These are phyloP conservation scores for Myotis daubentonii DNA, from an alignment of 2,797 vertebrate species.

Conservation along the genomic window DNA sequence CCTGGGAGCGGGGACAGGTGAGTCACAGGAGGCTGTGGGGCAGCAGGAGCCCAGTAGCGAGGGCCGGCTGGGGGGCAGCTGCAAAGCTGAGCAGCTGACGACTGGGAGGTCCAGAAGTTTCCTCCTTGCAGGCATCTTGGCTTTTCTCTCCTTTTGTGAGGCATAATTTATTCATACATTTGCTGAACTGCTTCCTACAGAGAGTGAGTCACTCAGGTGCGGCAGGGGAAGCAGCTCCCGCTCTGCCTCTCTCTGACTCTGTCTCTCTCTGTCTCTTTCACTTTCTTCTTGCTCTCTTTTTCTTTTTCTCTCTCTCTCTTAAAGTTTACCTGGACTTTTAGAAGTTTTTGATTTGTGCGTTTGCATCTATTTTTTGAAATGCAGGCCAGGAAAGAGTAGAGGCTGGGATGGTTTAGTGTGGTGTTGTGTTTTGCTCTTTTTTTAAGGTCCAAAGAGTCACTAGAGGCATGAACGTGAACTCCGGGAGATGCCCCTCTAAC, in stretches of 20 bases:
- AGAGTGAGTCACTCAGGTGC: not conserved
- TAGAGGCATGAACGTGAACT: not conserved
- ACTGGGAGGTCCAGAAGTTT: not conserved
- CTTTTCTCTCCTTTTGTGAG: not conserved
- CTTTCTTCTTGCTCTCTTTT: not conserved
- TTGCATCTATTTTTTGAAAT: not conserved
- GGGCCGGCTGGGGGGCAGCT: not conserved
- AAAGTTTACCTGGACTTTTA: not conserved
- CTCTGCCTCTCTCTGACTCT: not conserved
- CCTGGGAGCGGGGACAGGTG: slow-evolving; percentile 79
- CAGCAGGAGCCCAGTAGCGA: not conserved
- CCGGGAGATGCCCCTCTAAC: not conserved
- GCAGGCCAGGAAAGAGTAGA: not conserved
- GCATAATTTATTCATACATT: not conserved
- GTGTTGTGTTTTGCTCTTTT: accelerated
- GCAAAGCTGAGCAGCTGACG: slow-evolving; percentile 55
- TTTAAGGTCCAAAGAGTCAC: accelerated
- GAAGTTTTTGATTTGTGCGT: not conserved
- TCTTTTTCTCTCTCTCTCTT: not conserved
- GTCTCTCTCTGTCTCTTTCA: not conserved
- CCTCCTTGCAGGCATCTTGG: not conserved
- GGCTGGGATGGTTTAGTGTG: not conserved
- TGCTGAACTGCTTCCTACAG: not conserved
- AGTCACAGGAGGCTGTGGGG: slow-evolving; percentile 74
- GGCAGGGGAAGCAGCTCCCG: not conserved